Base-by-base conservation (phyloP, 1,140 invertebrate species). In the Ips typographus region DNA sequence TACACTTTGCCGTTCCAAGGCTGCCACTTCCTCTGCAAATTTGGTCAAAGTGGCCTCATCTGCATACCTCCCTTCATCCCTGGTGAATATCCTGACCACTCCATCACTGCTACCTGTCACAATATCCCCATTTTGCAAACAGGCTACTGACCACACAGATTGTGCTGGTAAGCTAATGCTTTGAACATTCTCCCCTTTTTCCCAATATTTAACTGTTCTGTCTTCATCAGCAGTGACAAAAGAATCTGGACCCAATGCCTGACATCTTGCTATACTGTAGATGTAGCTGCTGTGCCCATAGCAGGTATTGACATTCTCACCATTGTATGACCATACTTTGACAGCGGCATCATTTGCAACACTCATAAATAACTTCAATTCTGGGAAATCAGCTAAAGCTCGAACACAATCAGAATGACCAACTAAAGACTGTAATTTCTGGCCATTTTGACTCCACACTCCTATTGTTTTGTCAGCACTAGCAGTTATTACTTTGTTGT, bases 321-420 rank as follows among this genome's bases (percentile, higher is more conserved):
- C 94, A 65, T 85, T 84, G 55, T 85, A 84, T 41, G 88, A 87
- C 96, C 96, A 98, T 42, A 89, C 83, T 74, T 90, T 87, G 8
- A 98, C 84, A 2, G 90, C 86, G 0, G 91, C 90, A 85, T 99
- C 96, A 82, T 98, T 99, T 37, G 93, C 88, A 77, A 93, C 94
- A 42, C 94, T 96, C 4, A 91, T 67, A 79, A 92, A 91, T 63
- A 84, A 79, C 44, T 81, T 74, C 8, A 96, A 77, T 38, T 85
- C 82, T 59, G 85, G 86, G 2, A 95, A 78, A 1, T 89, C 84
- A 2, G 87, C 84, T 49, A 98, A 75, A 51, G 86, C 90, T 78
- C 96, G 83, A 0, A 98, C 94, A 84, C 94, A 96, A 78, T 98
- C 96, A 42, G 88, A 91, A 78, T 98, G 96, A 4, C 91, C 85